Evolutionary conservation across 2,888 invertebrate genomes (phyloP), one percentile per base, ranked within the genome.

Genomic region (Tenthredo notha): DNA sequence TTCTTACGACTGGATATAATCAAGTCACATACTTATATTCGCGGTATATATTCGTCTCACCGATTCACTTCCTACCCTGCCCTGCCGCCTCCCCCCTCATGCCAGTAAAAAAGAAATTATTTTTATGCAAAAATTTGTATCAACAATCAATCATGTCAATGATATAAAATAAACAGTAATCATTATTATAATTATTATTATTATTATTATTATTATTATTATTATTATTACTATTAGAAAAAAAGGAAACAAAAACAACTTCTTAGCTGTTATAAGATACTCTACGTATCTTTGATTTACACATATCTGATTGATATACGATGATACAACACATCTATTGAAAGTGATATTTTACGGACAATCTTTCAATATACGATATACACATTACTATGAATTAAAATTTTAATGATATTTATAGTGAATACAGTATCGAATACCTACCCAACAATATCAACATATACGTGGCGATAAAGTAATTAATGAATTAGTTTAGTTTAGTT

Each of bases 401-500:
- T n/a, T n/a, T n/a, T n/a, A n/a, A n/a, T n/a, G n/a, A n/a, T n/a
- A n/a, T n/a, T n/a, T n/a, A n/a, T n/a, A n/a, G n/a, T n/a, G n/a
- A n/a, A n/a, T n/a, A n/a, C n/a, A n/a, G n/a, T n/a, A n/a, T n/a
- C n/a, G n/a, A n/a, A n/a, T n/a, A n/a, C n/a, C n/a, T n/a, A n/a
- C n/a, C n/a, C n/a, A n/a, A n/a, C n/a, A n/a, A n/a, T n/a, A n/a
- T 33, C 4, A 78, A 80, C 83, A 86, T 84, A 85, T 67, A 75
- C 9, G 83, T 40, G 75, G 25, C 21, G 43, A 25, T n/a, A 21
- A 47, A 43, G 21, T 75, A 47, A 9, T 29, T 65, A 65, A 4
- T 29, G 77, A 29, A 67, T 85, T 86, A 78, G 86, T 85, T 88
- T 87, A 87, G 87, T 86, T 84, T 82, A 85, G 86, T 88, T 47